These are phyloP conservation scores for Neosilurus mollespiculum DNA, from an alignment of 2,797 vertebrate species.

Conservation along the genomic window DNA sequence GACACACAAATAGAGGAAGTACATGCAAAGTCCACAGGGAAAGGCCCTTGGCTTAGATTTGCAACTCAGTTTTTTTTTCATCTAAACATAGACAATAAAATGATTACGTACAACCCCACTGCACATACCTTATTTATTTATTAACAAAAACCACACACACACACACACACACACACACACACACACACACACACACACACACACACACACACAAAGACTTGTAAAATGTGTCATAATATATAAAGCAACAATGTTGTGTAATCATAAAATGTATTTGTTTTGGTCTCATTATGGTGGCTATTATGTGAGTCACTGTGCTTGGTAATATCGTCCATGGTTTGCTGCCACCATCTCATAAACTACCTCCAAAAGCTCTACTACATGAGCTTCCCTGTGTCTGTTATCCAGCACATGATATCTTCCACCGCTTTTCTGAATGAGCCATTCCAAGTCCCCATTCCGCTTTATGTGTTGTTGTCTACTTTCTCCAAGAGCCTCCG, in stretches of 20 bases:
- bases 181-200: no score
- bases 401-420: constrained; percentile 64
- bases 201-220: not conserved
- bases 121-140: not conserved
- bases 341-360: constrained; percentile 60
- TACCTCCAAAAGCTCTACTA: constrained; percentile 62
- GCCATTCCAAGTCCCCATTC: constrained; percentile 63
- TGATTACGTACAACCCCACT: not conserved
- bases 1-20: no score
- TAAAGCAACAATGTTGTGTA: not conserved
- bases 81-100: not conserved
- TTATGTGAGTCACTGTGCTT: constrained; percentile 15
- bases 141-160: no score
- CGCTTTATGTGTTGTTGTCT: constrained; percentile 69
- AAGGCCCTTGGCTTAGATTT: no score
- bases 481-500: constrained; percentile 68
- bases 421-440: constrained; percentile 64
- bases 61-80: not conserved
- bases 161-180: no score
- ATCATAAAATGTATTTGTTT: not conserved
- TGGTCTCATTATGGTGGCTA: not conserved
- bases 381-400: constrained; percentile 43
- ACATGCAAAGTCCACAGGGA: no score
- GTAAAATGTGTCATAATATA: not conserved
- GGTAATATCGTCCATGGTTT: constrained; percentile 44